phyloP scores from a whole-genome alignment of 2,888 invertebrate species.

The Microplitis manilae region DNA sequence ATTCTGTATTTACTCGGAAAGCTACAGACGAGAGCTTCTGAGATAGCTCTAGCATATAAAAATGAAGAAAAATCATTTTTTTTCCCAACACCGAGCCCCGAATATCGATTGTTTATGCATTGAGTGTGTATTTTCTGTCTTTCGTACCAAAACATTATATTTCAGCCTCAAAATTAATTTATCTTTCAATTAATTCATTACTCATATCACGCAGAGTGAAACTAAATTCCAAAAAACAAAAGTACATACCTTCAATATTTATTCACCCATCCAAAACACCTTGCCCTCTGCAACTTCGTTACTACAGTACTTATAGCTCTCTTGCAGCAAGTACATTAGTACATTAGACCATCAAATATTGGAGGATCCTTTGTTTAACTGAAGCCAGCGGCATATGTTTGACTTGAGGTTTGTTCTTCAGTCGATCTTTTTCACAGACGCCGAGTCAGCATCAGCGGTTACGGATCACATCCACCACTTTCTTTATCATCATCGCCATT shows the following conservation, averaged over 20 bases:
- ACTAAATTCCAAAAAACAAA: slow-evolving; percentile 20
- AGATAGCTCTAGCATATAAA: no score
- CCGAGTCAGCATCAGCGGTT: slow-evolving; percentile 19
- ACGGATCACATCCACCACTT: neutral
- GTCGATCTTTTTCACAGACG: slow-evolving; percentile 19
- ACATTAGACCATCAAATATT: slow-evolving; percentile 61
- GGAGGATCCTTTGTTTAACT: slow-evolving; percentile 52
- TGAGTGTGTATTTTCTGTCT: no score
- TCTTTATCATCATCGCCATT: neutral
- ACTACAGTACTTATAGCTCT: neutral
- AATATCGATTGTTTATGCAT: no score
- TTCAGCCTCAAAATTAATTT: no score
- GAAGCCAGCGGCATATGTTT: slow-evolving; percentile 52
- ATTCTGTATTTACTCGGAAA: no score
- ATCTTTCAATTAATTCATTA: no score
- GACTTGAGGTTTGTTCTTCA: slow-evolving; percentile 46
- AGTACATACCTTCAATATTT: slow-evolving; percentile 31
- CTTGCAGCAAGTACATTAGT: slow-evolving; percentile 43
- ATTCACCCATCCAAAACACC: slow-evolving; percentile 18
- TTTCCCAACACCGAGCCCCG: no score
- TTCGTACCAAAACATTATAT: no score
- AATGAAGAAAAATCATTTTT: no score
- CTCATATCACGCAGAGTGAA: neutral
- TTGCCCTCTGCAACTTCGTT: neutral
- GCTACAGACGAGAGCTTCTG: no score